phyloP scores from a whole-genome alignment of 2,888 invertebrate genomes.

The Theodoxus fluviatilis region DNA sequence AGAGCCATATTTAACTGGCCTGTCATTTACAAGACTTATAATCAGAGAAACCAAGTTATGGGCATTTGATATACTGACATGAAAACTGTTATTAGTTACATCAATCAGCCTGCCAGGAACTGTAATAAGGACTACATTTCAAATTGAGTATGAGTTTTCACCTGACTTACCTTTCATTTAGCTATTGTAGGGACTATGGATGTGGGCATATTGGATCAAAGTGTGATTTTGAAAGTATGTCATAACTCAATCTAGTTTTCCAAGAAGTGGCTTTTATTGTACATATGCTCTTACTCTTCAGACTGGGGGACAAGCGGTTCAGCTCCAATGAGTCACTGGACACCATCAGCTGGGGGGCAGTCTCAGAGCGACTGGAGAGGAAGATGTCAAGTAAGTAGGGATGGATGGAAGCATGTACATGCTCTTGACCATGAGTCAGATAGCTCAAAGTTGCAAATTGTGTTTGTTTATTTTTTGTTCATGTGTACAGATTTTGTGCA shows the following conservation, averaged over 20 bases:
- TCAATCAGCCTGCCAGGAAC: too few species aligned
- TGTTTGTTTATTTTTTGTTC: not conserved
- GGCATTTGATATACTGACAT: too few species aligned
- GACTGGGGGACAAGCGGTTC: constrained; percentile 52
- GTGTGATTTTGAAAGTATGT: too few species aligned
- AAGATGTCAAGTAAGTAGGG: constrained; percentile 31
- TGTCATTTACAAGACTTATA: too few species aligned
- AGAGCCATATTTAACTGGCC: too few species aligned
- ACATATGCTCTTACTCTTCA: constrained; percentile 30
- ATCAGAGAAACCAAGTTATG: too few species aligned
- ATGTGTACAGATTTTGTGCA: not conserved
- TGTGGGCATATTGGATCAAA: not conserved
- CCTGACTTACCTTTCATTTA: too few species aligned
- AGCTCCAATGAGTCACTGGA: constrained; percentile 57
- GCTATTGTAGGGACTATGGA: too few species aligned
- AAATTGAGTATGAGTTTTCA: too few species aligned
- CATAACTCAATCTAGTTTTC: too few species aligned
- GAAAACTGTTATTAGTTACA: too few species aligned
- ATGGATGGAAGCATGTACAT: not conserved
- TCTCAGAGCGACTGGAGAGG: constrained; percentile 55
- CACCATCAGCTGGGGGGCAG: constrained; percentile 57
- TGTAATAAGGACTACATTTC: too few species aligned
- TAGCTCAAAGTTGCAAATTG: not conserved
- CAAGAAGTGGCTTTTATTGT: not conserved
- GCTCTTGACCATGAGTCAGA: not conserved